These are phyloP conservation scores for Cheilosia grossa DNA, from an alignment of 2,888 invertebrate species.

Conservation along the genomic window DNA sequence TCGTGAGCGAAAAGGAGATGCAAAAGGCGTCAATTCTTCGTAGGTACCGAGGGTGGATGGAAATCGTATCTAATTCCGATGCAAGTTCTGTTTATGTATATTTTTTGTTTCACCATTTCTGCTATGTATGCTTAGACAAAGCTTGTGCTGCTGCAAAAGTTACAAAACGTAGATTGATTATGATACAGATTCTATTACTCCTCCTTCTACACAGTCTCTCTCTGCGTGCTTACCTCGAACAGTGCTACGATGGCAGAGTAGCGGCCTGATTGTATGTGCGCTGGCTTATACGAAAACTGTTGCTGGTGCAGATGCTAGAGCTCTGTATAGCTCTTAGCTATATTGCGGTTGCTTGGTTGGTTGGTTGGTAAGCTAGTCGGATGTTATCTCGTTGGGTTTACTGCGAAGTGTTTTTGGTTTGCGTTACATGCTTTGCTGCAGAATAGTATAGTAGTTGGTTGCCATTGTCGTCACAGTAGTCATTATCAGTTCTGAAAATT, in stretches of 20 bases:
- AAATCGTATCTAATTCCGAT: conserved; percentile 29
- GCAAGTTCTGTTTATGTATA: background rate
- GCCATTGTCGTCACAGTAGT: conserved; percentile 4
- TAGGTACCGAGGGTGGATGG: conserved; percentile 29
- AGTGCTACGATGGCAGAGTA: conserved; percentile 4
- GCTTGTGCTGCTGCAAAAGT: conserved; percentile 15
- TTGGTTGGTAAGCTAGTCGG: conserved; percentile 55
- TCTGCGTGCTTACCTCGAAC: conserved; percentile 16
- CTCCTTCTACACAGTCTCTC: conserved; percentile 15
- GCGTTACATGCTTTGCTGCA: conserved; percentile 2
- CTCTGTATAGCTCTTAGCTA: conserved; percentile 39
- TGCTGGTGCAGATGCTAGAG: conserved; percentile 47
- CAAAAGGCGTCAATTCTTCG: conserved; percentile 28
- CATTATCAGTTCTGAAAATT: conserved; percentile 19
- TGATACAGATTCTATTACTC: conserved; percentile 34
- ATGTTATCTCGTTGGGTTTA: conserved; percentile 40
- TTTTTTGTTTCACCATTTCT: background rate
- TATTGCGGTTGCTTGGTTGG: conserved; percentile 42
- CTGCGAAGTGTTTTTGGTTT: conserved; percentile 35
- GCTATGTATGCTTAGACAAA: background rate
- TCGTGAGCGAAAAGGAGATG: conserved; percentile 30
- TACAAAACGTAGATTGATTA: conserved; percentile 39
- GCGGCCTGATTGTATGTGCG: conserved; percentile 34
- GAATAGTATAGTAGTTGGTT: background rate
- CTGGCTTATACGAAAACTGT: conserved; percentile 28